Percentiles rank a stretch among this genome's conserved stretches.
Evolutionary conservation across 2,797 vertebrate genomes (phyloP).

Genomic region (Cynodonichthys magdalenae): DNA sequence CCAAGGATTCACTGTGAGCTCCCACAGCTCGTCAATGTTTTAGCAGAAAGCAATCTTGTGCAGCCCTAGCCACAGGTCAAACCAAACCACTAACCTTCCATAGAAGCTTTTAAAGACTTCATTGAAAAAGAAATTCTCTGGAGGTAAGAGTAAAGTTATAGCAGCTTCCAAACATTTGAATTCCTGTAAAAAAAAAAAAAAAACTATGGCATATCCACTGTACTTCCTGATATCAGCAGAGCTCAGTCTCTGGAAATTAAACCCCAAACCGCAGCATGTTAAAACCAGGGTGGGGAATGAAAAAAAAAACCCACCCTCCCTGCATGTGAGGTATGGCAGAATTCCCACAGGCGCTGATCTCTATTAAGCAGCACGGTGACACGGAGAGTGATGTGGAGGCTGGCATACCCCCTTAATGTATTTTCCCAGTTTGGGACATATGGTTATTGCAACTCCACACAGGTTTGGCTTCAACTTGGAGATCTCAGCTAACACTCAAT

Average conservation of each 20-base stretch:
- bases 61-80: constrained; percentile 72
- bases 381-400: constrained; percentile 35
- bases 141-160: constrained; percentile 39
- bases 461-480: constrained; percentile 52
- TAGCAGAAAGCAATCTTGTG: constrained; percentile 75
- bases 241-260: constrained; percentile 19
- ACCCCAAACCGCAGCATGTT: not conserved
- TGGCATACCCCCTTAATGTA: constrained; percentile 50
- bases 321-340: constrained; percentile 51
- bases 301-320: constrained; percentile 12
- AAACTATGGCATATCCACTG: constrained; percentile 7
- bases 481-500: constrained; percentile 70
- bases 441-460: constrained; percentile 56
- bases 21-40: constrained; percentile 77
- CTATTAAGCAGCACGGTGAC: constrained; percentile 56
- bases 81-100: constrained; percentile 72
- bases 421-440: constrained; percentile 69
- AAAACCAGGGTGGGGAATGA: constrained; percentile 20
- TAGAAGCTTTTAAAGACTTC: constrained; percentile 70
- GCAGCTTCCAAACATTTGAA: constrained; percentile 42
- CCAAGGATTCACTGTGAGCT: constrained; percentile 63
- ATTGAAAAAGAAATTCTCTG: constrained; percentile 63
- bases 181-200: constrained; percentile 3
- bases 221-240: constrained; percentile 17
- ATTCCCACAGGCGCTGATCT: constrained; percentile 53